Evolutionary conservation across 2,113 vertebrate genomes (phyloP).

Genomic region (Pollimyrus isidori): DNA sequence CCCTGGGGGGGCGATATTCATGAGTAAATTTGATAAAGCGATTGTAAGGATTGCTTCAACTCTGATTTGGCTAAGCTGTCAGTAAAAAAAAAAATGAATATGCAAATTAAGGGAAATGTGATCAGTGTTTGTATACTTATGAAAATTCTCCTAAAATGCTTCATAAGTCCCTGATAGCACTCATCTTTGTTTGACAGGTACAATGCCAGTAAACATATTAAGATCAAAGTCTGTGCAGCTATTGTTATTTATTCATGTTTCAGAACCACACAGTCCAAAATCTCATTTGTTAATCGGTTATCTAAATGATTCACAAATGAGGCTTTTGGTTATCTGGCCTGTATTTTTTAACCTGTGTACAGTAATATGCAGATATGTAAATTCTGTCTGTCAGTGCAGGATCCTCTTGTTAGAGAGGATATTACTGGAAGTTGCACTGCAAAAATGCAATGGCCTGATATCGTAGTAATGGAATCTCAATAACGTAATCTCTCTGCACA

Average conservation of each 20-base stretch:
- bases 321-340: background rate
- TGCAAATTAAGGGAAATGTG: constrained; percentile 11
- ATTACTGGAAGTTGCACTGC: background rate
- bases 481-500: background rate
- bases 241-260: constrained; percentile 15
- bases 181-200: constrained; percentile 9
- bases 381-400: constrained; percentile 11
- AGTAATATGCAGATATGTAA: constrained; percentile 26
- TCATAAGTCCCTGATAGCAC: constrained; percentile 10
- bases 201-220: constrained; percentile 15
- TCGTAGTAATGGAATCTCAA: background rate
- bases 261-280: background rate
- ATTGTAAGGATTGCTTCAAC: constrained; percentile 27
- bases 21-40: constrained; percentile 46
- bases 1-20: constrained; percentile 43
- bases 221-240: constrained; percentile 8
- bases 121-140: constrained; percentile 16
- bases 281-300: constrained; percentile 2
- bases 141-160: constrained; percentile 21
- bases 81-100: background rate
- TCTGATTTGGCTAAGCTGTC: constrained; percentile 8
- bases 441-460: background rate
- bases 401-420: background rate
- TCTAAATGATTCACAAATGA: constrained; percentile 12
- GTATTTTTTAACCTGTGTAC: constrained; percentile 12